These are phyloP conservation scores for Mystacornis crossleyi DNA, from an alignment of 2,113 vertebrate species.

Conservation along the genomic window DNA sequence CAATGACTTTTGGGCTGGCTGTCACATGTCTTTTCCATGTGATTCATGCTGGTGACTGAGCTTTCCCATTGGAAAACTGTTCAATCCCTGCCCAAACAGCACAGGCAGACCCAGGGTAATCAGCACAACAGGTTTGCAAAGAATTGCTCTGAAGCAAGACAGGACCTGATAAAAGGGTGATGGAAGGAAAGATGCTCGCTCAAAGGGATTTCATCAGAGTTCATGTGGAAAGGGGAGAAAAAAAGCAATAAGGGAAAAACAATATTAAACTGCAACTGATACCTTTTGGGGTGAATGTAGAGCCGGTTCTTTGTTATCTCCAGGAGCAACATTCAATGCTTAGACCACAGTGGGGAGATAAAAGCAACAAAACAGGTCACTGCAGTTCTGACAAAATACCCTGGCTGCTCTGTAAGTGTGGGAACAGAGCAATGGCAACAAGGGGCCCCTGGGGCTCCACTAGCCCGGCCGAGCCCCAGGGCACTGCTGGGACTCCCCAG, in stretches of 20 bases:
- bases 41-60: background rate
- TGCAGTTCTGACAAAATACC: background rate
- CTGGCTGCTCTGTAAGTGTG: rapidly evolving
- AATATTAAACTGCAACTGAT: background rate
- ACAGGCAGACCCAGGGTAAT: background rate
- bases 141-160: background rate
- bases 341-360: background rate
- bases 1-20: background rate
- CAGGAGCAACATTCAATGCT: background rate
- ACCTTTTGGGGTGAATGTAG: background rate
- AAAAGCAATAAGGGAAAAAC: background rate
- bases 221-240: background rate
- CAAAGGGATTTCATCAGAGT: constrained; percentile 2
- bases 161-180: background rate
- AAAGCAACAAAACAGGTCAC: background rate
- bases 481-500: background rate
- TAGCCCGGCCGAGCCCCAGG: rapidly evolving
- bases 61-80: background rate
- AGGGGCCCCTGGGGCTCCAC: background rate
- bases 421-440: rapidly evolving
- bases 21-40: background rate
- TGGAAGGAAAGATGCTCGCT: constrained; percentile 15
- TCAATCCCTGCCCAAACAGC: background rate
- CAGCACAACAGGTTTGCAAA: background rate
- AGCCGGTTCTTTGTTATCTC: background rate